These are phyloP conservation scores for Gadopsis marmoratus DNA, from an alignment of 2,797 vertebrate genomes.

Conservation along the genomic window DNA sequence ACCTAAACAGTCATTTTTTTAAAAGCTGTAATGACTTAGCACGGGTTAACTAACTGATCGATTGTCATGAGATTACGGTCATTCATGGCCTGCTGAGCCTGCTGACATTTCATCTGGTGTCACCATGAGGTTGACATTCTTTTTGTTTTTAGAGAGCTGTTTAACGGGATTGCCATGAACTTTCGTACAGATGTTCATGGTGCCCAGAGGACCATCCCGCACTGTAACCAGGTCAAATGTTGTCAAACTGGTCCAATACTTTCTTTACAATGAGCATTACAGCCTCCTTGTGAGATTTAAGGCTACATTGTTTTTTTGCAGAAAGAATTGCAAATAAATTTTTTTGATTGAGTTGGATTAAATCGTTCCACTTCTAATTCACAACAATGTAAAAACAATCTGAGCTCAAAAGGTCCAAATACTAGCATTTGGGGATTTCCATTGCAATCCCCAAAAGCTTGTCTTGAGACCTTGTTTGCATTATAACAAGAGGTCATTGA, in stretches of 20 bases:
- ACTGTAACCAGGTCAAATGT: neutral
- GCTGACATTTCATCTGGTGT: neutral
- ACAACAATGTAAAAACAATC: neutral
- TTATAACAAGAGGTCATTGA: neutral
- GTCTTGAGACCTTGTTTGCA: neutral
- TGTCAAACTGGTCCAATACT: neutral
- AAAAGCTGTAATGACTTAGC: slow-evolving; percentile 30
- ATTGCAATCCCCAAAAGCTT: no score
- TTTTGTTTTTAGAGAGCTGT: neutral
- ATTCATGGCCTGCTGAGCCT: neutral
- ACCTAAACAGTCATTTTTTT: slow-evolving; percentile 40
- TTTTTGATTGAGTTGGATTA: neutral
- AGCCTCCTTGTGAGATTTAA: neutral
- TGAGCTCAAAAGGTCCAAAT: neutral
- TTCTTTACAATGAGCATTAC: neutral
- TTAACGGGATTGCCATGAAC: neutral
- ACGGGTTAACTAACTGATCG: neutral
- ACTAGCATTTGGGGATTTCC: neutral
- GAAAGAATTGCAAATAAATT: neutral
- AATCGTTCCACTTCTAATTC: neutral
- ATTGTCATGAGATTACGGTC: neutral
- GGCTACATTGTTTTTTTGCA: neutral
- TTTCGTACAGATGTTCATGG: neutral
- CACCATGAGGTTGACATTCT: neutral
- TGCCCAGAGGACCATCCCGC: neutral